A percentile compares a stretch with the other conserved stretches of the same genome.
Conservation (phyloP, 2,888 invertebrate species). For the Zelleria hepariella region DNA sequence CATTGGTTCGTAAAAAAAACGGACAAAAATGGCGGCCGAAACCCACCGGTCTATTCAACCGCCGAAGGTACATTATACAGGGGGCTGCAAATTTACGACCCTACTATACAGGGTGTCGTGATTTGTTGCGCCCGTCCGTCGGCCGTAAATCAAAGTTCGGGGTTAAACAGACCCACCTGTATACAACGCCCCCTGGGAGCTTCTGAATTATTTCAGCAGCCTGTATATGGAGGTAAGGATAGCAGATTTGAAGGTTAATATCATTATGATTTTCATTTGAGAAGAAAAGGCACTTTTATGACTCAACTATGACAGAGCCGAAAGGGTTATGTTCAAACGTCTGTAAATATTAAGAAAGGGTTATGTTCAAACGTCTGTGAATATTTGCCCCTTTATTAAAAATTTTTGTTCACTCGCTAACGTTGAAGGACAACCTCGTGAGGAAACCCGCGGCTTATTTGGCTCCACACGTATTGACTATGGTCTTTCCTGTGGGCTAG, state of each 20-base stretch:
- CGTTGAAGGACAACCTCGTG: no score
- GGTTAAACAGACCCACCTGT: conserved; percentile 3
- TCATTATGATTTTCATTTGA: background rate
- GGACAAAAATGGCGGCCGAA: background rate
- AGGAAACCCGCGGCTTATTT: no score
- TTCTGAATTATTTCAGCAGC: background rate
- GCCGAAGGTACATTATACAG: background rate
- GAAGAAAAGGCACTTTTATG: background rate
- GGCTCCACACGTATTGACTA: no score
- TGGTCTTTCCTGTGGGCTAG: no score
- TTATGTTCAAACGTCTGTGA: no score
- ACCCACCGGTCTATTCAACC: background rate
- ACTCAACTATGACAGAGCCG: no score
- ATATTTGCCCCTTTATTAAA: no score
- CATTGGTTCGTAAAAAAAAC: background rate
- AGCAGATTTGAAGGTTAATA: background rate
- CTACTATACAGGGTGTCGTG: conserved; percentile 4
- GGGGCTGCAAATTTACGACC: conserved; percentile 2
- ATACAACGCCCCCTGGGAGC: background rate
- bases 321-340: no score
- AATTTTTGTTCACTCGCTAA: no score
- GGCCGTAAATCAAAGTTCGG: conserved; percentile 4
- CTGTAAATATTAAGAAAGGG: no score
- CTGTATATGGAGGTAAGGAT: background rate
- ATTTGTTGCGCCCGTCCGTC: background rate